Evolutionary conservation across 2,113 vertebrate genomes (phyloP).

Genomic region (Microcebus griseorufus): DNA sequence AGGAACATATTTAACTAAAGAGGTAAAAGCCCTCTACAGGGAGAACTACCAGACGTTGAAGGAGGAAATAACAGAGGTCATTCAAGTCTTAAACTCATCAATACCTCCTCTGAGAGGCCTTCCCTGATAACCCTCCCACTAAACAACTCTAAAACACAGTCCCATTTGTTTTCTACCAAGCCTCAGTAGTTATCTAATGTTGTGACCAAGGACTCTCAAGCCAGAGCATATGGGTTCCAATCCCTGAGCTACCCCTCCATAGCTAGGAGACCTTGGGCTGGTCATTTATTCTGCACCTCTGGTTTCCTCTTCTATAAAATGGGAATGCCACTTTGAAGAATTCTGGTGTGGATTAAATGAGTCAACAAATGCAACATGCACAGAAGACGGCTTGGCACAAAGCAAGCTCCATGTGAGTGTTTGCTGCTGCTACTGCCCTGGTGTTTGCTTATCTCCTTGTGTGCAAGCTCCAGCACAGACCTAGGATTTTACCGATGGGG

Average conservation of each 20-base stretch:
- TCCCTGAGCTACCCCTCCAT: neutral
- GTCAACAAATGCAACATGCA: fast-evolving
- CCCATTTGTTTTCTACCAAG: neutral
- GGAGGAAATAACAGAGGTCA: no score
- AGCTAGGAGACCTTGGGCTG: neutral
- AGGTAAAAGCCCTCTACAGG: no score
- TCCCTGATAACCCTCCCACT: neutral
- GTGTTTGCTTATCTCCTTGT: neutral
- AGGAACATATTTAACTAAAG: no score
- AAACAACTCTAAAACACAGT: neutral
- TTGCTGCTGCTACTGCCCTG: neutral
- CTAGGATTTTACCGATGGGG: neutral
- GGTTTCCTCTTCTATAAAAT: neutral
- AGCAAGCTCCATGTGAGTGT: fast-evolving
- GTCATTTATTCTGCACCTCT: neutral
- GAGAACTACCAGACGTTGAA: no score
- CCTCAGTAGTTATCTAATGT: neutral
- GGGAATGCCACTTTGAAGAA: neutral
- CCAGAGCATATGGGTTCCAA: no score
- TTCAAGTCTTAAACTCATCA: neutral
- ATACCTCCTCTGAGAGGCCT: neutral
- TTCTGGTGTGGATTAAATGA: neutral
- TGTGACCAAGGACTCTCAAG: neutral
- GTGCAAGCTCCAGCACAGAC: neutral
- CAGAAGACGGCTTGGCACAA: no score